phyloP scores from a whole-genome alignment of 2,797 vertebrate species.

The Lycodopsis pacificus region DNA sequence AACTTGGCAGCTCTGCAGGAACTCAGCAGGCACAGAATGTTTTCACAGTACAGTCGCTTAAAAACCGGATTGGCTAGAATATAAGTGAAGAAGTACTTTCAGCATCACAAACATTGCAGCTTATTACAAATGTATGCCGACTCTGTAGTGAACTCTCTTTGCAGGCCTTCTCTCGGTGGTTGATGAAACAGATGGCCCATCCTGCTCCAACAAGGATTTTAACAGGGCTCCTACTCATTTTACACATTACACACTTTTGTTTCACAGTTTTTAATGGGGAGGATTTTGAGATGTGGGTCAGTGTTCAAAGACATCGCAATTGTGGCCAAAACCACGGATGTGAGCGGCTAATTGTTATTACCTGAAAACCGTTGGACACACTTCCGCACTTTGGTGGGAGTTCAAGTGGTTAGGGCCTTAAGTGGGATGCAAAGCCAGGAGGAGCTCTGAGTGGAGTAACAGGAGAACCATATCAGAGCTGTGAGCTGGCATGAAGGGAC shows the following conservation, averaged over 20 bases:
- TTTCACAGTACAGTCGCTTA: conserved; percentile 28
- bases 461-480: conserved; percentile 48
- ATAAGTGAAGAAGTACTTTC: neutral
- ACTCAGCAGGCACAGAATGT: neutral
- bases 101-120: neutral
- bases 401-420: conserved; percentile 29
- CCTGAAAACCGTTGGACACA: neutral
- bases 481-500: conserved; percentile 58
- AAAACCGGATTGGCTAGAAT: neutral
- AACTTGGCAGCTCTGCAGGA: conserved; percentile 12
- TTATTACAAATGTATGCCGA: conserved; percentile 4
- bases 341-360: neutral
- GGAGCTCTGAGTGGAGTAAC: conserved; percentile 44
- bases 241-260: conserved; percentile 34
- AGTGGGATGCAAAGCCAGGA: conserved; percentile 30
- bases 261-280: conserved; percentile 19
- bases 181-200: conserved; percentile 70
- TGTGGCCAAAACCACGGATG: neutral
- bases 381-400: conserved; percentile 35
- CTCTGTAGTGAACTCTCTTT: neutral
- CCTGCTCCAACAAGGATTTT: conserved; percentile 56
- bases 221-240: conserved; percentile 64
- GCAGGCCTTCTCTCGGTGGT: conserved; percentile 26
- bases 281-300: conserved; percentile 42
- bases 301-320: conserved; percentile 8